These are phyloP conservation scores for Platycheirus albimanus DNA, from an alignment of 2,888 invertebrate species.

Conservation along the genomic window DNA sequence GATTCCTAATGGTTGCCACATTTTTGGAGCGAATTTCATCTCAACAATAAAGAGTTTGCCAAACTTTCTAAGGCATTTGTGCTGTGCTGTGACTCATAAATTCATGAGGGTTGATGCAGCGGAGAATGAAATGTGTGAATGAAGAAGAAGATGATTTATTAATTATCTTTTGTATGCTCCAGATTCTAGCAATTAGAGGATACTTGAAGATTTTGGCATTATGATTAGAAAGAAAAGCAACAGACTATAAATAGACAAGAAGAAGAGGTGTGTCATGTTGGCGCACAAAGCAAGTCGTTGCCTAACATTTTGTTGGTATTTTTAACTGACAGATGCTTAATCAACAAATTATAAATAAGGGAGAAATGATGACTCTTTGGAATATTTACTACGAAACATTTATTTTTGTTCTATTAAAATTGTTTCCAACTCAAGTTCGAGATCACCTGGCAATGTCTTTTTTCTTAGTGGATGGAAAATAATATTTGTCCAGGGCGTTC, in stretches of 20 bases:
- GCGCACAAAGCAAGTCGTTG: neutral
- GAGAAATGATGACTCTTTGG: too few relatives aligned
- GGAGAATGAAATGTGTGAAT: constrained; percentile 13
- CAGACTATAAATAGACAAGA: neutral
- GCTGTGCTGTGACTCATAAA: neutral
- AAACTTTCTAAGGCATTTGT: constrained; percentile 23
- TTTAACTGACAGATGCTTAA: too few relatives aligned
- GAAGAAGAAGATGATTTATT: constrained; percentile 3
- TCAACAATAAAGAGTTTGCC: constrained; percentile 15
- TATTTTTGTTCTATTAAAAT: too few relatives aligned
- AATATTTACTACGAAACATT: too few relatives aligned
- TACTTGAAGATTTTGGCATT: constrained; percentile 21
- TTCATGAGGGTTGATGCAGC: neutral
- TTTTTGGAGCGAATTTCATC: neutral
- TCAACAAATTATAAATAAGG: too few relatives aligned
- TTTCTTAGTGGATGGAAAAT: too few relatives aligned
- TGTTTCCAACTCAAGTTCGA: too few relatives aligned
- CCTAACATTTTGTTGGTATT: too few relatives aligned
- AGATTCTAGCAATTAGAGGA: constrained; percentile 17
- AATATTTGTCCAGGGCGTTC: too few relatives aligned
- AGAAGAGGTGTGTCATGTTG: constrained; percentile 23
- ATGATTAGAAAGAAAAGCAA: neutral
- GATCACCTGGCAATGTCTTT: too few relatives aligned
- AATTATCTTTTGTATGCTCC: constrained; percentile 14
- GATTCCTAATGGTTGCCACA: too few relatives aligned